Evolutionary conservation across 23 tunicate species (phyloP).

Genomic region (Diplosoma virens): DNA sequence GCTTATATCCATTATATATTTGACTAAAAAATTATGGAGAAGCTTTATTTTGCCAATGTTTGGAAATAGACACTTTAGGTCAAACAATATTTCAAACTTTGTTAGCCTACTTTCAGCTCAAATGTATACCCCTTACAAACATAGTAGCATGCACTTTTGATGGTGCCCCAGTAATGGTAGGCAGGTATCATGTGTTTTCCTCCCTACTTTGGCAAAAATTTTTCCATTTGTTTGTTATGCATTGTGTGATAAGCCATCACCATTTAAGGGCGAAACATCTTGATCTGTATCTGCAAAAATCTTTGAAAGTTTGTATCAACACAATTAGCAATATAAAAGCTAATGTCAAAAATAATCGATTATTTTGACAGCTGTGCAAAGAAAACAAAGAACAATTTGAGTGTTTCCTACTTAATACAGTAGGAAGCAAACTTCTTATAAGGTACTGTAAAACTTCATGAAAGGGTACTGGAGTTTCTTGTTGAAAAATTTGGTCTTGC

Average conservation of each 20-base stretch:
- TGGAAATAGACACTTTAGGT: no score
- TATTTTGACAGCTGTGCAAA: conserved; percentile 16
- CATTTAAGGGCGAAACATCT: not conserved
- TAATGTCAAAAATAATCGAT: not conserved
- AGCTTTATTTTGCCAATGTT: conserved; percentile 24
- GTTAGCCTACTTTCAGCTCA: no score
- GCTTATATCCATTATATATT: conserved; percentile 7
- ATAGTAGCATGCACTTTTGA: conserved; percentile 34
- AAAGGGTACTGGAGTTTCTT: conserved; percentile 32
- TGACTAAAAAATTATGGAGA: conserved; percentile 22
- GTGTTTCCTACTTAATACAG: conserved; percentile 26
- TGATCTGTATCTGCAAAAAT: no score
- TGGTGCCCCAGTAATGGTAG: conserved; percentile 37
- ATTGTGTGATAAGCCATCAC: conserved; percentile 47
- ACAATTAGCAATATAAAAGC: not conserved
- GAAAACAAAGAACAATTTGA: conserved; percentile 5
- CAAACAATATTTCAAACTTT: no score
- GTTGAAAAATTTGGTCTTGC: conserved; percentile 30
- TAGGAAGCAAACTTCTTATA: conserved; percentile 14
- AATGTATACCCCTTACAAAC: conserved; percentile 20
- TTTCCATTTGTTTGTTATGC: conserved; percentile 4
- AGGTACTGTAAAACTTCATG: conserved; percentile 29
- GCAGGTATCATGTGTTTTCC: no score
- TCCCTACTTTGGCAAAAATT: conserved; percentile 8
- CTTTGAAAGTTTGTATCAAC: no score